These are phyloP conservation scores for Sinocyclocheilus maitianheensis DNA, from an alignment of 2,113 vertebrate species.

Conservation along the genomic window DNA sequence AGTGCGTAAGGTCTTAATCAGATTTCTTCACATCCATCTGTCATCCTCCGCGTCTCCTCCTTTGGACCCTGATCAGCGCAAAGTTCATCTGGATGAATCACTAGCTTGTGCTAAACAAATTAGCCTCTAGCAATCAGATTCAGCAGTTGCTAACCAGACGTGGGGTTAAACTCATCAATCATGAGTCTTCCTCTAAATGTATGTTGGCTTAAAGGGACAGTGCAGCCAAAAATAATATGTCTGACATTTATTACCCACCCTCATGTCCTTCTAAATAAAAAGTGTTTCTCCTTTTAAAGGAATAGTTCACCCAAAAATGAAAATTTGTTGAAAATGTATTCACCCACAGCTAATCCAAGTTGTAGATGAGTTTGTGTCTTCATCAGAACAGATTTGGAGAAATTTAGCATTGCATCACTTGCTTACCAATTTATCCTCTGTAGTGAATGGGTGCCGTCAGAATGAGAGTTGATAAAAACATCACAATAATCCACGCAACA, in stretches of 20 bases:
- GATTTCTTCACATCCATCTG: conserved; percentile 33
- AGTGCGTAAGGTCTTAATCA: conserved; percentile 23
- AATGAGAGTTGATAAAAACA: too few relatives aligned
- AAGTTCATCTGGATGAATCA: conserved; percentile 27
- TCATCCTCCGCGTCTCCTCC: conserved; percentile 27
- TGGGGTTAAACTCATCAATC: background rate
- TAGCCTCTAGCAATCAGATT: conserved; percentile 39
- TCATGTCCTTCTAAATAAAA: background rate
- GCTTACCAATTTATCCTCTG: too few relatives aligned
- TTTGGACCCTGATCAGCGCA: background rate
- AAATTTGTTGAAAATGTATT: too few relatives aligned
- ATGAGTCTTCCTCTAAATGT: background rate
- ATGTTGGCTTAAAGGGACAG: background rate
- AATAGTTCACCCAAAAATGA: too few relatives aligned
- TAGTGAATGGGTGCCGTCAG: too few relatives aligned
- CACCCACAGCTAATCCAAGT: too few relatives aligned
- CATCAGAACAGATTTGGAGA: too few relatives aligned
- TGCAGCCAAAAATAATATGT: background rate
- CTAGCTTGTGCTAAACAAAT: conserved; percentile 35
- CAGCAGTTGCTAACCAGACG: background rate
- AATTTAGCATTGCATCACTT: too few relatives aligned
- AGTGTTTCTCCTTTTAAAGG: too few relatives aligned
- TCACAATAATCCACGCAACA: too few relatives aligned
- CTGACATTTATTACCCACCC: background rate
- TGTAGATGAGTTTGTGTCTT: too few relatives aligned